Evolutionary conservation across 2,888 invertebrate species (phyloP).

Genomic region (Fragum fragum): DNA sequence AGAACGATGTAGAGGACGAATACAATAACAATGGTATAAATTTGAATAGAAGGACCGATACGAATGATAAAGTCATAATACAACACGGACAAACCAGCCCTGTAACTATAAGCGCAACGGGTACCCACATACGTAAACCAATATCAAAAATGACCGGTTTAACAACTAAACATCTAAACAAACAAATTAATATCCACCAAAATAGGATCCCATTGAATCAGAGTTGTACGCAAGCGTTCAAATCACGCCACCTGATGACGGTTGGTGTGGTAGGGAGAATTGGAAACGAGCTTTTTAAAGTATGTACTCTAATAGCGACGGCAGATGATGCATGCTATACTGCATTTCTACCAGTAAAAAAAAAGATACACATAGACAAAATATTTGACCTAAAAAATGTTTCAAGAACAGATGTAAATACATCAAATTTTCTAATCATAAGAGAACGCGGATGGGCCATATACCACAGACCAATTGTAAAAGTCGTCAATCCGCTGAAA

Average conservation of each 20-base stretch:
- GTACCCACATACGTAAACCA: no score
- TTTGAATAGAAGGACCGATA: no score
- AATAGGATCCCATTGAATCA: no score
- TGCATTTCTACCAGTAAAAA: not conserved
- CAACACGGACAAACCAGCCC: no score
- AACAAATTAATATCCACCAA: no score
- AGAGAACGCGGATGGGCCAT: not conserved
- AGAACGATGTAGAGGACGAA: no score
- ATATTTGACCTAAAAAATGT: not conserved
- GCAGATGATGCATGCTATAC: conserved; percentile 3
- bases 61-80: no score
- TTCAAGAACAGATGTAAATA: not conserved
- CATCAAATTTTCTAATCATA: not conserved
- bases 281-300: not conserved
- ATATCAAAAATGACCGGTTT: no score
- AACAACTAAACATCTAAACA: no score
- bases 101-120: no score
- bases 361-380: not conserved
- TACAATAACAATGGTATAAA: no score
- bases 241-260: conserved; percentile 3
- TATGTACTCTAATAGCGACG: not conserved
- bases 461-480: not conserved
- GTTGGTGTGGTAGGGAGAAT: not conserved
- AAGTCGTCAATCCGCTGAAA: not conserved
- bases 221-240: not conserved